These are phyloP conservation scores for Eugnorisma glareosa DNA, from an alignment of 2,888 invertebrate species.

Conservation along the genomic window DNA sequence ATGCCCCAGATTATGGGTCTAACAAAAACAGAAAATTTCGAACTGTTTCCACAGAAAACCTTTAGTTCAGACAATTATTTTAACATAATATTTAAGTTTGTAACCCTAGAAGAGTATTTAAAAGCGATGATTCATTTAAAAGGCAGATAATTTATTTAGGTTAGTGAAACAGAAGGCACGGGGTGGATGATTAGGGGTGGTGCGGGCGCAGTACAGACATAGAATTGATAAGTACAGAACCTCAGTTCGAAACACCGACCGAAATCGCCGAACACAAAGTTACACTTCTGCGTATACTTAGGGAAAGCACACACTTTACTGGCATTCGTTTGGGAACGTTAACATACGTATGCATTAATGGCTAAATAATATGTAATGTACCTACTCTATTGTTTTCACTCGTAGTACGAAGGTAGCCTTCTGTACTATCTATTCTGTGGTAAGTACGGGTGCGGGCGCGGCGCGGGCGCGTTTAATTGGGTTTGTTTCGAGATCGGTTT, in stretches of 20 bases:
- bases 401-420: not conserved
- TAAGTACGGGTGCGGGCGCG: conserved; percentile 53
- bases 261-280: not conserved
- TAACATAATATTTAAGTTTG: conserved; percentile 45
- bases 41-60: not conserved
- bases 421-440: not conserved
- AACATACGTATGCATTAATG: no score
- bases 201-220: conserved; percentile 36
- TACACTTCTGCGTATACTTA: not conserved
- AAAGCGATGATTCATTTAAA: conserved; percentile 73
- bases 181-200: conserved; percentile 63
- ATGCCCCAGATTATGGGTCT: not conserved
- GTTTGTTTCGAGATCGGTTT: conserved; percentile 75
- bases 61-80: conserved; percentile 27
- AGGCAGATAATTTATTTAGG: conserved; percentile 73
- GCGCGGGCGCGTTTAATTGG: conserved; percentile 73
- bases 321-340: no score
- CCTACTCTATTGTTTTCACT: no score
- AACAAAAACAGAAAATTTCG: not conserved
- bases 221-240: conserved; percentile 13
- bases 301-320: not conserved
- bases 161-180: conserved; percentile 70
- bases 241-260: not conserved
- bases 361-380: no score
- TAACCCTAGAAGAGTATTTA: conserved; percentile 65